phyloP scores from a whole-genome alignment of 2,888 invertebrate species.

The Pachydiplax longipennis region DNA sequence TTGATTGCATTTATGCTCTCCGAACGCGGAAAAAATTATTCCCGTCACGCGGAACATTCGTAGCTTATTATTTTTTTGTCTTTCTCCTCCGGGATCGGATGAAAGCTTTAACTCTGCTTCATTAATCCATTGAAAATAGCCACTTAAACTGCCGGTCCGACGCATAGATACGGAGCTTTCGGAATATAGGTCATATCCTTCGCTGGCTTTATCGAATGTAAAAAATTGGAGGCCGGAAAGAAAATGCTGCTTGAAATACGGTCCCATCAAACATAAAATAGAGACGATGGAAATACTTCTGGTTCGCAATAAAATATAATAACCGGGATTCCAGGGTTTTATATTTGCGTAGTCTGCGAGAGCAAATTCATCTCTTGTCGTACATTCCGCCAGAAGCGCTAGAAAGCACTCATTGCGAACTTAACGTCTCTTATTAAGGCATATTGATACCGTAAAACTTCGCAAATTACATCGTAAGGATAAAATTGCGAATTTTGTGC shows the following conservation, averaged over 20 bases:
- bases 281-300: background rate
- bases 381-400: too few species aligned
- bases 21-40: background rate
- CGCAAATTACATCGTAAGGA: too few species aligned
- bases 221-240: background rate
- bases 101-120: slow-evolving; percentile 8
- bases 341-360: background rate
- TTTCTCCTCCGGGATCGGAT: background rate
- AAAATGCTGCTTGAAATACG: background rate
- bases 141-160: background rate
- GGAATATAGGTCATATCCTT: background rate
- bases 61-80: background rate
- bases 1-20: background rate
- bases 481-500: too few species aligned
- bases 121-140: background rate
- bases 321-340: background rate
- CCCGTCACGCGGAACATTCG: background rate
- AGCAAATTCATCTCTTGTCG: too few species aligned
- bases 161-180: background rate
- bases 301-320: background rate
- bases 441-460: too few species aligned
- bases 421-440: too few species aligned
- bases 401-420: too few species aligned
- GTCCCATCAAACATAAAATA: background rate
- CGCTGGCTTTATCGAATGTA: background rate